Conservation (phyloP, 2,113 vertebrate genomes). For the Orientallactaga bullata region DNA sequence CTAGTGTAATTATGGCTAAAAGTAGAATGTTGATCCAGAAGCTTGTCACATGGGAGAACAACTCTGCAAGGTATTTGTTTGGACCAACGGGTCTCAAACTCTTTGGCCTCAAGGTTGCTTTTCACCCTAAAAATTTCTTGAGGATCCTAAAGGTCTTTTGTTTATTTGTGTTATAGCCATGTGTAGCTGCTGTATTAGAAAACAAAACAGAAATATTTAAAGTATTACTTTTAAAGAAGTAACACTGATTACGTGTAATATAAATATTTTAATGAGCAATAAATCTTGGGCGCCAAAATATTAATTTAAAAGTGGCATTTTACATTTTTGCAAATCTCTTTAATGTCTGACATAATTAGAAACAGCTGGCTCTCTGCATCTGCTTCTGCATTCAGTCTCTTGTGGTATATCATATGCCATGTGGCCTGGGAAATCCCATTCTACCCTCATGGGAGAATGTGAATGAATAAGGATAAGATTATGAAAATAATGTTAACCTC, state of each 20-base stretch:
- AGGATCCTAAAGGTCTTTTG: neutral
- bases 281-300: conserved; percentile 53
- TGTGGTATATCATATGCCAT: neutral
- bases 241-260: conserved; percentile 2
- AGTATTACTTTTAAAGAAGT: conserved; percentile 40
- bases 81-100: neutral
- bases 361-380: conserved; percentile 73
- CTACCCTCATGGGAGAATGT: conserved; percentile 56
- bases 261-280: conserved; percentile 49
- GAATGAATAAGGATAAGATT: conserved; percentile 29
- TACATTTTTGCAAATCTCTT: conserved; percentile 52
- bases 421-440: conserved; percentile 58
- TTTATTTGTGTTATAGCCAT: neutral
- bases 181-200: neutral
- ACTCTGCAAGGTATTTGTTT: neutral
- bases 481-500: conserved; percentile 43
- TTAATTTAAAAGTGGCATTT: neutral
- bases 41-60: neutral
- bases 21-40: neutral
- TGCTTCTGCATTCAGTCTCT: conserved; percentile 67
- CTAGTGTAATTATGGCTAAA: neutral
- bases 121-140: neutral
- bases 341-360: conserved; percentile 67
- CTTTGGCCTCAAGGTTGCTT: neutral
- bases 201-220: conserved; percentile 53